These are phyloP conservation scores for Stegodyphus dumicola DNA, from an alignment of 1,140 invertebrate genomes.

Conservation along the genomic window DNA sequence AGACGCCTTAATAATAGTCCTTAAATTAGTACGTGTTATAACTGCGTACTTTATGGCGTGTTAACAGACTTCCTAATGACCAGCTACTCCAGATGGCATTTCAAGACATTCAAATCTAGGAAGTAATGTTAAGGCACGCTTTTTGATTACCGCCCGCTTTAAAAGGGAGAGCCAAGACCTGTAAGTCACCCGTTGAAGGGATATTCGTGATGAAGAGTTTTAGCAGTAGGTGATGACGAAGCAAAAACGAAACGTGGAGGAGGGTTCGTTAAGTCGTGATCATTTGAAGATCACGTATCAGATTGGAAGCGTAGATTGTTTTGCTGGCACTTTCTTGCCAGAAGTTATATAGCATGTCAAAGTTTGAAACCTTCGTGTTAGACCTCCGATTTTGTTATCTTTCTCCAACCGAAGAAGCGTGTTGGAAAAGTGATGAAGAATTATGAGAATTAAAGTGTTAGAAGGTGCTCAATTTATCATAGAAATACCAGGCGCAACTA, in stretches of 20 bases:
- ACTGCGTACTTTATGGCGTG: conserved; percentile 4
- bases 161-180: background rate
- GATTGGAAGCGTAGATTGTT: background rate
- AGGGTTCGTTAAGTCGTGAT: background rate
- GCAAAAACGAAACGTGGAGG: background rate
- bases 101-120: too few relatives aligned
- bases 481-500: too few relatives aligned
- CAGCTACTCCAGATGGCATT: background rate
- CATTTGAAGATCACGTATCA: background rate
- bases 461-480: too few relatives aligned
- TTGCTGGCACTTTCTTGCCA: too few relatives aligned
- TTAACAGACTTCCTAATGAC: conserved; percentile 1
- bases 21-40: background rate
- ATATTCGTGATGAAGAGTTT: conserved; percentile 4
- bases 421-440: too few relatives aligned
- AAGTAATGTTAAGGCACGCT: too few relatives aligned
- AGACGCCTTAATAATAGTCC: background rate
- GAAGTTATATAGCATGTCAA: too few relatives aligned
- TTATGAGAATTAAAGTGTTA: too few relatives aligned
- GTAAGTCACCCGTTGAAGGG: conserved; percentile 22
- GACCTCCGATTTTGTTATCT: too few relatives aligned
- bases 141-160: too few relatives aligned
- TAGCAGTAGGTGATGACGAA: background rate
- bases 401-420: too few relatives aligned
- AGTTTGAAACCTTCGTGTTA: too few relatives aligned